Percentiles rank a stretch among this genome's conserved stretches.
phyloP scores from a whole-genome alignment of 2,888 invertebrate species.

The Capitulum mitella region DNA sequence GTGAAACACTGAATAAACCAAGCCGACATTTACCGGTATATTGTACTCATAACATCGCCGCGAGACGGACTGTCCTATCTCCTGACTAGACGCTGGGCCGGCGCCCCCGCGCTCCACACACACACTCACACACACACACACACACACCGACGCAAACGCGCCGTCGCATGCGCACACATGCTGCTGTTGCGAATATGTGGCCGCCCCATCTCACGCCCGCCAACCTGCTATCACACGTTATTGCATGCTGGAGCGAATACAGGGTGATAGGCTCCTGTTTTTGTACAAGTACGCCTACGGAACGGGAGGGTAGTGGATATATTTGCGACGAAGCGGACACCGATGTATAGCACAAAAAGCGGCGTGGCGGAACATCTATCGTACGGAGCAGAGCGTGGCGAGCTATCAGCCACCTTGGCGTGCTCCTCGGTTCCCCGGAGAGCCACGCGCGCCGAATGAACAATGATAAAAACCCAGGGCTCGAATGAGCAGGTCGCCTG shows the following conservation, averaged over 20 bases:
- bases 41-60: conserved; percentile 14
- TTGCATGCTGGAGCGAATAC: background rate
- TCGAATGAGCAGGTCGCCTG: no score
- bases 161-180: no score
- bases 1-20: background rate
- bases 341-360: background rate
- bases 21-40: conserved; percentile 9
- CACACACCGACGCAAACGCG: background rate
- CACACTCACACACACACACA: conserved; percentile 5
- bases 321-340: background rate
- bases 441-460: background rate
- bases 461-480: no score
- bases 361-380: background rate
- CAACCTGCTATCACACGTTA: conserved; percentile 7
- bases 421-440: no score
- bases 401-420: no score
- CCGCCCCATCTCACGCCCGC: no score
- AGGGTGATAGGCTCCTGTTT: background rate
- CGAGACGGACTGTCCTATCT: background rate
- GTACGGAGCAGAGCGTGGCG: background rate
- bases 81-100: background rate
- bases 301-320: background rate
- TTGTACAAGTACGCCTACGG: background rate
- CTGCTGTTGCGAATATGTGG: no score
- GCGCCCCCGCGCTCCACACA: background rate